Percentiles rank a stretch among this genome's conserved stretches.
Conservation (phyloP, 2,888 invertebrate genomes). For the Lycophotia porphyrea region DNA sequence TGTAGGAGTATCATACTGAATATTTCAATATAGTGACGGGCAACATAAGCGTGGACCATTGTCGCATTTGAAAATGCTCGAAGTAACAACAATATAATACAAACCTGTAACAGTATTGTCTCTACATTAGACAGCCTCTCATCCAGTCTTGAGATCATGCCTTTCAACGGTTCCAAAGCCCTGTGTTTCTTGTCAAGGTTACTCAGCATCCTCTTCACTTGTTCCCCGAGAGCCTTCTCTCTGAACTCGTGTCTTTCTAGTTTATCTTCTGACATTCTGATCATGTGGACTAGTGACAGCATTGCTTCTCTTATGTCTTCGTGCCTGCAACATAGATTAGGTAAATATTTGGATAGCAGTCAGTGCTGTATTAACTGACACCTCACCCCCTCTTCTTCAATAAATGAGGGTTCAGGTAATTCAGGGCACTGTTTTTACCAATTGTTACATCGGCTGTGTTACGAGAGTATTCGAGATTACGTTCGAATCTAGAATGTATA, state of each 20-base stretch:
- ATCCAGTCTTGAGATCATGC: conserved; percentile 93
- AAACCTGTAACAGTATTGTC: conserved; percentile 93
- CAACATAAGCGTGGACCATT: neutral
- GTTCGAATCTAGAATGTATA: too few species aligned
- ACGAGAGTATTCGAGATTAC: too few species aligned
- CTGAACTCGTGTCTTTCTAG: conserved; percentile 95
- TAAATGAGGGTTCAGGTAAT: too few species aligned
- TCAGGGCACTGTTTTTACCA: too few species aligned
- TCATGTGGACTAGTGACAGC: conserved; percentile 94
- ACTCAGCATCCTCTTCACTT: conserved; percentile 93
- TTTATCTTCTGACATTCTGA: conserved; percentile 94
- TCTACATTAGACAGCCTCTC: conserved; percentile 94
- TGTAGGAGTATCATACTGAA: neutral
- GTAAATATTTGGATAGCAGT: neutral
- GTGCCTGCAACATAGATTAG: conserved; percentile 83
- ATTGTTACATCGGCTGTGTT: too few species aligned
- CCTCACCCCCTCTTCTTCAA: neutral
- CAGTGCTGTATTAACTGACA: neutral
- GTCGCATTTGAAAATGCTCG: neutral
- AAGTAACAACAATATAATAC: conserved; percentile 19
- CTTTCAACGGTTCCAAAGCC: conserved; percentile 92
- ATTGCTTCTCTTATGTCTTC: conserved; percentile 95
- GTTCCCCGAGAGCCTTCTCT: conserved; percentile 94
- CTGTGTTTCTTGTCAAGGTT: conserved; percentile 93
- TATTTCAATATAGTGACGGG: neutral